A percentile compares a stretch with the other conserved stretches of the same genome.
These are phyloP conservation scores for Drosophila mauritiana DNA, from an alignment of 1,140 invertebrate genomes.

Conservation along the genomic window DNA sequence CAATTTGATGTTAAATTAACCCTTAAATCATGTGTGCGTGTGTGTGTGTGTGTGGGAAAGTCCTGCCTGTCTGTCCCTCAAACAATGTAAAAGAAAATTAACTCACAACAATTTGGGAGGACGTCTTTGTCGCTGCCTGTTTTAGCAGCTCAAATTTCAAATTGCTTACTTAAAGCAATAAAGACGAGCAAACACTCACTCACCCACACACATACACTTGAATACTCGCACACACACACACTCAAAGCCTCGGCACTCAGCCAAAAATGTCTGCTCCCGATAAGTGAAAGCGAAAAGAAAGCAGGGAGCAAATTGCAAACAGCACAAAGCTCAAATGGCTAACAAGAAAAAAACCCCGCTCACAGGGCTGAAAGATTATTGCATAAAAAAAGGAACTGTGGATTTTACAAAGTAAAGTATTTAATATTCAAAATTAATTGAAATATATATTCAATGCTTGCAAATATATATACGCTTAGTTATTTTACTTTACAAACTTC, in stretches of 20 bases:
- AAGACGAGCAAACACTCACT: slow-evolving; percentile 56
- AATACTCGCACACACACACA: not conserved
- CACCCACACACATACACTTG: slow-evolving; percentile 1
- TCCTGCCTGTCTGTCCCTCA: slow-evolving; percentile 27
- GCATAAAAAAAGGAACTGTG: not conserved
- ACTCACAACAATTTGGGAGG: slow-evolving; percentile 58
- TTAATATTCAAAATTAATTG: not conserved
- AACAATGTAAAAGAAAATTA: slow-evolving; percentile 72
- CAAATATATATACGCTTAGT: too few species aligned
- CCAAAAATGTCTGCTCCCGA: slow-evolving; percentile 58
- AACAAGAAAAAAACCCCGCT: slow-evolving; percentile 1
- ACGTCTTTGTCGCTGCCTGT: slow-evolving; percentile 33
- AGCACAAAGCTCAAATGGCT: slow-evolving; percentile 32
- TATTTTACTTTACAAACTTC: too few species aligned
- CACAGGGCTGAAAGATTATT: not conserved
- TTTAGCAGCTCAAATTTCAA: slow-evolving; percentile 73
- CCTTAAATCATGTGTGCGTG: slow-evolving; percentile 58
- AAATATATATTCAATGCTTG: too few species aligned
- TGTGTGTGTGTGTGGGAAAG: slow-evolving; percentile 2
- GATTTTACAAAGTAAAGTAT: not conserved
- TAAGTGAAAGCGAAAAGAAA: slow-evolving; percentile 36
- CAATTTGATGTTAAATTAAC: slow-evolving; percentile 71
- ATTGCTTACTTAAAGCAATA: slow-evolving; percentile 81
- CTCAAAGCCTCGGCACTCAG: slow-evolving; percentile 52
- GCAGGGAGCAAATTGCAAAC: slow-evolving; percentile 54